Base-by-base conservation (phyloP, 1,140 invertebrate species). In the Hirudo medicinalis region DNA sequence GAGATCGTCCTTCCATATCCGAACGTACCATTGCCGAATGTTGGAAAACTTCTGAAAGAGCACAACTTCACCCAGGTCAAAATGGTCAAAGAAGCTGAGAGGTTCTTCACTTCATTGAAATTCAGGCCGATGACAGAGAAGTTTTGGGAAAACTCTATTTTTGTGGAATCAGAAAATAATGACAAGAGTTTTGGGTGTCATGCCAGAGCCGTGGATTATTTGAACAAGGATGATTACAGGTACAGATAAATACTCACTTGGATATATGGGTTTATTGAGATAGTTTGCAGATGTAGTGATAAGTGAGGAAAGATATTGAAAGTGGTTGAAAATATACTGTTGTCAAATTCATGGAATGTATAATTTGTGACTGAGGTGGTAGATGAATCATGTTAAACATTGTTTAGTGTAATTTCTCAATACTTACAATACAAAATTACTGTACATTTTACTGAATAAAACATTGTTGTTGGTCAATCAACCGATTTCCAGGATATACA, bases 131-230 rank as follows among this genome's bases (percentile, higher is more conserved):
- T 95, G 88, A 88, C 91, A 0, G 82, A 80, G 36, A 76, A 75
- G 27, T 87, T 87, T 77, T 87, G 85, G 85, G 77, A 83, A 5
- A 75, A 81, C 6, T 85, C 85, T 6, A 82, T 86, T 75, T 74
- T 87, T 19, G 79, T 79, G 55, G 85, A 84, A 73, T 85, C 78
- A 79, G 85, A 72, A 0, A 89, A 91, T 74, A 82, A 88, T 0
- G 75, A 78, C 5, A 15, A 22, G 8, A 60, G 27, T n/a, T 78
- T 85, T 15, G 88, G 92, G 5, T 96, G 92, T 76, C 91, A 95
- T 77, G 90, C 92, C 0, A 90, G 94, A 87, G 91, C 91, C 8
- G 94, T 91, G 91, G 91, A 94, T 80, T 94, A 94, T 80, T 93
- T 90, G 78, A 91, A 94, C 78, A 84, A 87, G 69, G 84, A 89